Base-by-base conservation (phyloP, 2,113 vertebrate species). In the Himantopus leucocephalus region DNA sequence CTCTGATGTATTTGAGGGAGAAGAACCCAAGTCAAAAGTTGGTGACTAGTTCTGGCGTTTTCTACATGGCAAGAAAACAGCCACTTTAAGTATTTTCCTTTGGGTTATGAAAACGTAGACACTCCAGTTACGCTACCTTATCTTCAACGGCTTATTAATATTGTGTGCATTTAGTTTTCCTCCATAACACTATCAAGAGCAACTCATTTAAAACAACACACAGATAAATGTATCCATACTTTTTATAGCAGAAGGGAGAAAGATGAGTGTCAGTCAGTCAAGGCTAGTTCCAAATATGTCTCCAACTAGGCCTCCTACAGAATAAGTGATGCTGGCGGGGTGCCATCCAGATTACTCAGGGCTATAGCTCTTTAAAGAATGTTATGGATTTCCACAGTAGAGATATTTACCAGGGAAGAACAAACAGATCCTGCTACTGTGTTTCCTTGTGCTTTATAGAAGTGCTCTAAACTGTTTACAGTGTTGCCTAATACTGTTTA, bases 191-290 rank as follows among this genome's bases (percentile, higher is more conserved):
- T 48, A 47, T 20, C 59, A 60, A 63, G 45, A 95, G 48, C 59
- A 73, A 32, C 67, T 96, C 3, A 0, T 76, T 95, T 77, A 21
- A 66, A 93, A 83, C 64, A 91, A 74, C 76, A 29, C n/a, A 12
- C 64, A 78, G 85, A 75, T 45, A 90, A 91, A 75, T 4, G 14
- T 9, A n/a, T 30, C 52, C 43, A 67, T 76, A 37, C 78, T 78
- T 92, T 92, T 93, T 96, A 68, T 81, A 94, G 92, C 76, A 91
- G 52, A 67, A 80, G 55, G 55, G 81, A 94, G 93, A 90, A 92
- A 50, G 87, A 88, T 92, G 85, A 93, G 92, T 81, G 92, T 88
- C 94, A 82, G 60, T 82, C 92, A 86, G 79, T 86, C 88, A 95
- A 86, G 92, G 72, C 43, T 29, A 37, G 67, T 62, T 94, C 68